Evolutionary conservation across 2,888 invertebrate species (phyloP).

Genomic region (Cheiracanthium punctorium): DNA sequence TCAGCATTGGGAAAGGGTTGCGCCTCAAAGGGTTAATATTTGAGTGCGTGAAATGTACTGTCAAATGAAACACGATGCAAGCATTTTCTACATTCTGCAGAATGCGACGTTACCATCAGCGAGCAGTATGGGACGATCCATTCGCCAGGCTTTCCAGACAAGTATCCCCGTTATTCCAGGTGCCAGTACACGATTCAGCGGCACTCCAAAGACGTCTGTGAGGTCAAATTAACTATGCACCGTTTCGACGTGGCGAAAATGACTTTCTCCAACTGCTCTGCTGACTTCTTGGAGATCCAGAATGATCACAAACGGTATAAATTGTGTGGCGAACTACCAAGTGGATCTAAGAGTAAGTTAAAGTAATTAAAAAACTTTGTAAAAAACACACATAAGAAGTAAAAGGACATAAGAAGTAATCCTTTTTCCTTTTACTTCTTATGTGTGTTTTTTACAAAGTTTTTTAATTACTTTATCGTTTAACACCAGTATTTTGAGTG

Average conservation of each 20-base stretch:
- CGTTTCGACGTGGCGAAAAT: slow-evolving; percentile 68
- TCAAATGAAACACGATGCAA: too few species aligned
- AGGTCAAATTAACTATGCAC: slow-evolving; percentile 56
- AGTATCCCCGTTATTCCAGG: slow-evolving; percentile 47
- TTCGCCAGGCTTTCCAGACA: slow-evolving; percentile 65
- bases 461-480: too few species aligned
- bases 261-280: slow-evolving; percentile 61
- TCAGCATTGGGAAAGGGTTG: too few species aligned
- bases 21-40: too few species aligned
- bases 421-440: too few species aligned
- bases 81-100: neutral
- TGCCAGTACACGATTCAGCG: slow-evolving; percentile 56
- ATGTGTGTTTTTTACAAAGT: too few species aligned
- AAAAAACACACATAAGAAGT: too few species aligned
- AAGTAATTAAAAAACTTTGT: too few species aligned
- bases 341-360: slow-evolving; percentile 70
- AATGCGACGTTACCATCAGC: slow-evolving; percentile 44
- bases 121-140: slow-evolving; percentile 45
- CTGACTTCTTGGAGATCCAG: slow-evolving; percentile 70
- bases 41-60: too few species aligned
- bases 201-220: slow-evolving; percentile 39
- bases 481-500: too few species aligned
- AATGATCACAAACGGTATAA: slow-evolving; percentile 22
- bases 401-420: too few species aligned
- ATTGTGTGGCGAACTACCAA: slow-evolving; percentile 68